phyloP scores from a whole-genome alignment of 2,113 vertebrate genomes.

The Peucedramus taeniatus region DNA sequence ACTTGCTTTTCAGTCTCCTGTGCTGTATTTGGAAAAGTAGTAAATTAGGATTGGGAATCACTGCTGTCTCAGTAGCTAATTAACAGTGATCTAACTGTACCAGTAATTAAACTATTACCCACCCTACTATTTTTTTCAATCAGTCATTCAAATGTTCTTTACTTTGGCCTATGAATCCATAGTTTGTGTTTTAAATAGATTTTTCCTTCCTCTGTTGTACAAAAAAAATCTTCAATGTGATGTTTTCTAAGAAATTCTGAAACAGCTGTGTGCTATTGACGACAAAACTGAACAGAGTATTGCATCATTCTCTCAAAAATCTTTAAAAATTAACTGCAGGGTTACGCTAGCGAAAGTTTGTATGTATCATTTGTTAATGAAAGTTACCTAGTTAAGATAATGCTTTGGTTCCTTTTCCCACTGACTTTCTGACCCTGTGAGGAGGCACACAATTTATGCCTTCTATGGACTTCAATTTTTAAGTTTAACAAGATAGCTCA shows the following conservation, averaged over 20 bases:
- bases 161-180: background rate
- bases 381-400: background rate
- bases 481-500: background rate
- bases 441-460: background rate
- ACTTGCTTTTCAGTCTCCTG: background rate
- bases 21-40: background rate
- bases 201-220: background rate
- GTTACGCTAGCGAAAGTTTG: background rate
- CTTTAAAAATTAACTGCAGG: background rate
- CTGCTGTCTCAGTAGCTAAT: background rate
- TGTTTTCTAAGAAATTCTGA: background rate
- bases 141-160: background rate
- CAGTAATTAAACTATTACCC: conserved; percentile 30
- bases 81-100: conserved; percentile 27
- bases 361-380: background rate
- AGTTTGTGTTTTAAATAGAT: background rate
- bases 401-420: background rate
- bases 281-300: background rate
- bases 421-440: background rate
- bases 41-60: background rate
- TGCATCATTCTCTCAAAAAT: background rate
- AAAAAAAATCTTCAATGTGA: background rate
- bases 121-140: background rate
- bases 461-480: background rate
- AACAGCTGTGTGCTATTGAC: background rate